Evolutionary conservation across 2,113 vertebrate genomes (phyloP), one percentile per base, ranked within the genome.

Genomic region (Oreochromis spilurus): DNA sequence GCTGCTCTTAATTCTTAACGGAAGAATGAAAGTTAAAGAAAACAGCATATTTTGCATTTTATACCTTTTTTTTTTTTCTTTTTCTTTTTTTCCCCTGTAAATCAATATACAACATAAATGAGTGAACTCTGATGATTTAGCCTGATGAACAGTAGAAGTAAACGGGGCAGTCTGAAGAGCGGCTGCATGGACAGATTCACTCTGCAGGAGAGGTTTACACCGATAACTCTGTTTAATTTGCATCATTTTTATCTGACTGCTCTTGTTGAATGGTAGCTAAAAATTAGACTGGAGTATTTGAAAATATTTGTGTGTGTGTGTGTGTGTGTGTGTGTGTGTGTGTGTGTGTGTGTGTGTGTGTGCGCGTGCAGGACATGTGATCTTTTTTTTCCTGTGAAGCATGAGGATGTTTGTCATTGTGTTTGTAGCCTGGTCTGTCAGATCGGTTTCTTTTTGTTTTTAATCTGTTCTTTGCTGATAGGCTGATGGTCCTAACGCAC

Each of bases 351-450:
- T 83, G 86, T 77, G 70, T 57, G 78, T 7, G 92, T n/a, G 48
- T 17, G 84, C 80, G 88, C 75, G 80, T 36, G 84, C 81, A 86
- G 57, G 52, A 91, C 65, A 89, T 9, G 38, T 92, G 87, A 86
- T 87, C 6, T 50, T 50, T 48, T 48, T 78, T 34, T 26, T 55
- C 70, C 60, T 91, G 87, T 94, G 92, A 96, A 89, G 95, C 96
- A 96, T 96, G 95, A 94, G 91, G 52, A 79, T 95, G 92, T 94
- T 88, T 72, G 93, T 82, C 83, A 86, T 93, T 79, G 91, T 95
- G 85, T 94, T 92, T 86, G 55, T 92, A 85, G 88, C 84, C 90
- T 92, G 87, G 84, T 91, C 88, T 91, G 89, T 93, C 87, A 81
- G 10, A 48, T 72, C 12, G 10, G 21, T 84, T 82, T 54, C 43